Conservation (phyloP, 1,140 invertebrate genomes). For the Drosophila prosaltans region DNA sequence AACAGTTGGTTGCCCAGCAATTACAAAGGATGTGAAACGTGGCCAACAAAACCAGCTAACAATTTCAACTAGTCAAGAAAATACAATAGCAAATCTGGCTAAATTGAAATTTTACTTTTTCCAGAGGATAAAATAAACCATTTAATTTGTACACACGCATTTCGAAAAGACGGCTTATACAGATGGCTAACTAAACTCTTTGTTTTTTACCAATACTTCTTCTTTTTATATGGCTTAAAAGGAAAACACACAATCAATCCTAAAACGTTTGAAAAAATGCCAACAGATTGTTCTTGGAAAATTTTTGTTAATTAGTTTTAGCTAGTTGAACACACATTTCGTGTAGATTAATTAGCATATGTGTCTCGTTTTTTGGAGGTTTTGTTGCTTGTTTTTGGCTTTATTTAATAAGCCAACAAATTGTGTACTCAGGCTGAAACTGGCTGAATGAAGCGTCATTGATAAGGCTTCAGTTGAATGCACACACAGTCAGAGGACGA, state of each 20-base stretch:
- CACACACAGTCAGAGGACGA: slow-evolving; percentile 17
- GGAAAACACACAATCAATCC: too few relatives aligned
- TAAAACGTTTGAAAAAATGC: too few relatives aligned
- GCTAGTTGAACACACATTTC: background rate
- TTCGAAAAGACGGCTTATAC: too few relatives aligned
- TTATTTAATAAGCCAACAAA: slow-evolving; percentile 15
- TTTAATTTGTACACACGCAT: too few relatives aligned
- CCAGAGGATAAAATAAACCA: too few relatives aligned
- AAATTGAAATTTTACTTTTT: background rate
- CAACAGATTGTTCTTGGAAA: too few relatives aligned
- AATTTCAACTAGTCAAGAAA: background rate
- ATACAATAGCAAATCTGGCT: background rate
- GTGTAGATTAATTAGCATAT: background rate
- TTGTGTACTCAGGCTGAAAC: slow-evolving; percentile 15
- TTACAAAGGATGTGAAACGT: slow-evolving; percentile 2
- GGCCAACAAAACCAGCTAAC: background rate
- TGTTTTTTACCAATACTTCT: too few relatives aligned
- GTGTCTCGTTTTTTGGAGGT: background rate
- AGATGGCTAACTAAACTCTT: too few relatives aligned
- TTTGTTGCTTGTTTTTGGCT: background rate
- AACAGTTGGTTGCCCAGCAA: slow-evolving; percentile 17
- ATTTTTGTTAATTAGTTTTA: slow-evolving; percentile 1
- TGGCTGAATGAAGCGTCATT: slow-evolving; percentile 9
- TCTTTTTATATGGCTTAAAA: too few relatives aligned
- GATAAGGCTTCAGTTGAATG: slow-evolving; percentile 21